phyloP scores from a whole-genome alignment of 2,797 vertebrate species.

The Syngnathus rostellatus region DNA sequence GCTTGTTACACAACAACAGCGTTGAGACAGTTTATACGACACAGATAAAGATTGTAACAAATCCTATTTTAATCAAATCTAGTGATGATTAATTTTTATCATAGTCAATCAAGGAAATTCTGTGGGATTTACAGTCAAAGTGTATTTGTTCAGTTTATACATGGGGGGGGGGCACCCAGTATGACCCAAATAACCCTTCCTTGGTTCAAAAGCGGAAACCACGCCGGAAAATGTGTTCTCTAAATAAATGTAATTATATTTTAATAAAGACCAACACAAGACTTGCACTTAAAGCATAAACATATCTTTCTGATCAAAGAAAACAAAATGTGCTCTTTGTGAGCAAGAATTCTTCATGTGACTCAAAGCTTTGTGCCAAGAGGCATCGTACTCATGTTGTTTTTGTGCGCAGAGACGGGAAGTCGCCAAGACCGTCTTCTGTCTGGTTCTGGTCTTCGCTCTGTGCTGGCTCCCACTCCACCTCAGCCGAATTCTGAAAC shows the following conservation, averaged over 20 bases:
- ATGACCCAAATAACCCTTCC: neutral
- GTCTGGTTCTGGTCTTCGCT: slow-evolving; percentile 90
- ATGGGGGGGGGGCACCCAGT: neutral
- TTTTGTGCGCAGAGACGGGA: slow-evolving; percentile 78
- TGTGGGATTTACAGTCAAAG: neutral
- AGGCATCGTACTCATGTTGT: slow-evolving; percentile 6
- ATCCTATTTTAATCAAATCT: too few species aligned
- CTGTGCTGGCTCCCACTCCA: slow-evolving; percentile 97
- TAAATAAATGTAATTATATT: neutral
- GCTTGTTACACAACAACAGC: too few species aligned
- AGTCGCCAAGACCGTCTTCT: slow-evolving; percentile 95
- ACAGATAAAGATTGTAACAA: too few species aligned
- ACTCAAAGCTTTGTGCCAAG: neutral
- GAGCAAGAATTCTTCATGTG: neutral
- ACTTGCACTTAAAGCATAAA: neutral
- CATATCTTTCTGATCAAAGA: neutral
- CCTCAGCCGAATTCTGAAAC: slow-evolving; percentile 89
- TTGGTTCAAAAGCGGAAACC: neutral
- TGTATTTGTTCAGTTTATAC: neutral
- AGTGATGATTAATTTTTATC: too few species aligned
- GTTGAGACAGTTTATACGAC: too few species aligned
- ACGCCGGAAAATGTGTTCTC: neutral
- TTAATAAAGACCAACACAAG: neutral
- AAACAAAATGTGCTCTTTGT: slow-evolving; percentile 5
- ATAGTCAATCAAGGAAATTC: too few species aligned